Evolutionary conservation across 2,113 vertebrate species (phyloP).

Genomic region (Trinectes maculatus): DNA sequence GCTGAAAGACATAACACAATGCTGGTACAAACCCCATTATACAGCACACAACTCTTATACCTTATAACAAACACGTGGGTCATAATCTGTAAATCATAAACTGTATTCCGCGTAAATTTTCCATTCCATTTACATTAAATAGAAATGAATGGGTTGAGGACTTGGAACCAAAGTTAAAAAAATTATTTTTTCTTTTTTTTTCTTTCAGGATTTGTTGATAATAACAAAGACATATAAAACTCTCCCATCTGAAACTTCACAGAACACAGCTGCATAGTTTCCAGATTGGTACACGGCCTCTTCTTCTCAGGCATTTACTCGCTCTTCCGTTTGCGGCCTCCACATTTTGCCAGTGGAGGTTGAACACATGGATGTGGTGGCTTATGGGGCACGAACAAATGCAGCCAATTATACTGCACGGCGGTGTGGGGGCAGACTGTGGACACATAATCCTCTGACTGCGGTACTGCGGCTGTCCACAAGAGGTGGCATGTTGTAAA

Average conservation of each 20-base stretch:
- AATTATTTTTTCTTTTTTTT: not conserved
- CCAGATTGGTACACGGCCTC: not conserved
- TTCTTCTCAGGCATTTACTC: slow-evolving; percentile 15
- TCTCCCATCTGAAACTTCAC: not conserved
- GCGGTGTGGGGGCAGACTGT: slow-evolving; percentile 29
- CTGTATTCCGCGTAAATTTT: too few species aligned
- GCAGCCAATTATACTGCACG: slow-evolving; percentile 47
- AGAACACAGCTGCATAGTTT: not conserved
- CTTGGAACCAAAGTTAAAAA: not conserved
- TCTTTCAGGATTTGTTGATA: not conserved
- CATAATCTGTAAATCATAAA: too few species aligned
- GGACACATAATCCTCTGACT: slow-evolving; percentile 41
- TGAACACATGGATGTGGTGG: slow-evolving; percentile 61
- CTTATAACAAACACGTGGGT: too few species aligned
- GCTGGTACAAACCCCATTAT: too few species aligned
- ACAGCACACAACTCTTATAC: too few species aligned
- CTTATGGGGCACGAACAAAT: slow-evolving; percentile 48
- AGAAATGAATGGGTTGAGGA: not conserved
- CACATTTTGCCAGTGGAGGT: slow-evolving; percentile 32
- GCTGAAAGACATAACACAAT: slow-evolving; percentile 70
- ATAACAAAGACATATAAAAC: not conserved
- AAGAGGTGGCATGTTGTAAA: slow-evolving; percentile 44
- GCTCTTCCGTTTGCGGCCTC: slow-evolving; percentile 29
- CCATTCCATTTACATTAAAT: too few species aligned
- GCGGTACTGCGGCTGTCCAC: slow-evolving; percentile 51